Evolutionary conservation across 37 sponge, comb jelly and placozoan genomes (phyloP).

Genomic region (Dysidea cf. avara): DNA sequence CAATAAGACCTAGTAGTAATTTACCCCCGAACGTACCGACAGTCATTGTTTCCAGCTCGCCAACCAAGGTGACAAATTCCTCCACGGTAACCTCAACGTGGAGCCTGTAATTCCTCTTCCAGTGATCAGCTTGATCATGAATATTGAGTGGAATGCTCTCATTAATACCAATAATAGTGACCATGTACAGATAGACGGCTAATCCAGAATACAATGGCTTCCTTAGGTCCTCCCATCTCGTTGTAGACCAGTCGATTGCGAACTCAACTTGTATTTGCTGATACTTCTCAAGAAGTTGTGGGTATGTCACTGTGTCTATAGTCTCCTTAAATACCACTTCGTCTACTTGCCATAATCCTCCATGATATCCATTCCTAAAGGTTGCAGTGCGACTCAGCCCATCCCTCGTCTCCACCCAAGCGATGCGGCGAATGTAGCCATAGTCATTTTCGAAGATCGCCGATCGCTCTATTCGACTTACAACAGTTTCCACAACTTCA

Average conservation of each 20-base stretch:
- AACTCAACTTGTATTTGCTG: conserved; percentile 5
- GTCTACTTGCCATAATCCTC: conserved; percentile 63
- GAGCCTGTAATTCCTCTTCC: too few species aligned
- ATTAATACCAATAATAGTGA: too few species aligned
- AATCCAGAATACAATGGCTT: conserved; percentile 51
- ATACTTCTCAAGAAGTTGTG: conserved; percentile 1
- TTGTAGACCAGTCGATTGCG: conserved; percentile 26
- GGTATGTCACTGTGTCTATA: conserved; percentile 7
- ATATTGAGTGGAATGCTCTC: too few species aligned
- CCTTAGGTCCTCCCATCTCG: conserved; percentile 37
- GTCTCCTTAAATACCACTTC: conserved; percentile 16
- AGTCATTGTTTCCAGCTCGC: too few species aligned
- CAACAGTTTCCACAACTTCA: too few species aligned
- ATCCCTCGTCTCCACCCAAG: conserved; percentile 39
- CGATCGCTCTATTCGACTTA: too few species aligned
- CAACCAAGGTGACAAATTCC: too few species aligned
- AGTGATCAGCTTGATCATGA: too few species aligned
- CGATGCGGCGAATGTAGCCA: conserved; percentile 11
- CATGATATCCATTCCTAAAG: conserved; percentile 32
- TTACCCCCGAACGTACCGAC: too few species aligned
- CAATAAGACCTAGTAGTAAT: too few species aligned
- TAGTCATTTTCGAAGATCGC: too few species aligned
- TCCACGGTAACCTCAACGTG: too few species aligned
- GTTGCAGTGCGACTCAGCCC: conserved; percentile 23
- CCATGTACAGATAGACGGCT: conserved; percentile 35